Percentiles rank a stretch among this genome's conserved stretches.
Evolutionary conservation across 2,888 invertebrate species (phyloP).

Genomic region (Philhelius pedissequus): DNA sequence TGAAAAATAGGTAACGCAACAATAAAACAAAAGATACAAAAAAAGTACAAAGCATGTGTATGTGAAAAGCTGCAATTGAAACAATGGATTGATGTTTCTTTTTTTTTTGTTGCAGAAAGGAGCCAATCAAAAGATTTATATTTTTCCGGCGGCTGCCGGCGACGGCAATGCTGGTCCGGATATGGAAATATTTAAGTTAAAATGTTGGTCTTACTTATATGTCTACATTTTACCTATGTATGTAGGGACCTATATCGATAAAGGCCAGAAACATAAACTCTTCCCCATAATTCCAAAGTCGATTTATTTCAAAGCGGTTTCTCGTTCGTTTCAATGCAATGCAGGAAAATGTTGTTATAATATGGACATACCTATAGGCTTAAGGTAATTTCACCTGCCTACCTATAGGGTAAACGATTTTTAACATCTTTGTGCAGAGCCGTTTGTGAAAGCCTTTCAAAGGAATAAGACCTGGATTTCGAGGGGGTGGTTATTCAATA

Average conservation of each 20-base stretch:
- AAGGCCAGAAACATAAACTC: background rate
- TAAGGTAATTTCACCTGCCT: background rate
- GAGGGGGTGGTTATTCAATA: too few species aligned
- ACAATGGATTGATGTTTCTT: constrained; percentile 21
- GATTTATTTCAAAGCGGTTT: background rate
- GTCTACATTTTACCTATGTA: too few species aligned
- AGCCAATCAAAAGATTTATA: constrained; percentile 49
- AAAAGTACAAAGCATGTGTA: constrained; percentile 3
- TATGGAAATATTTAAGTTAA: background rate
- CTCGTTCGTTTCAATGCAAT: background rate
- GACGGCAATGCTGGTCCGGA: background rate
- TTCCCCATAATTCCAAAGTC: background rate
- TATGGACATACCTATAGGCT: background rate
- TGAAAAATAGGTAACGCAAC: constrained; percentile 38
- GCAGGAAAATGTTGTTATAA: background rate
- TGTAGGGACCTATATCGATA: too few species aligned
- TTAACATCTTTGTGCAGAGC: background rate
- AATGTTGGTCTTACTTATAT: background rate
- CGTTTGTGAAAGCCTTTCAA: background rate
- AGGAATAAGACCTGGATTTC: background rate
- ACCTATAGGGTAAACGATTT: background rate
- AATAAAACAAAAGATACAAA: background rate
- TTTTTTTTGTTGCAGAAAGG: background rate
- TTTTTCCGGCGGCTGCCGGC: background rate
- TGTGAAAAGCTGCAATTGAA: constrained; percentile 7